Evolutionary conservation across 1,140 invertebrate genomes (phyloP).

Genomic region (Drosophila ananassae): DNA sequence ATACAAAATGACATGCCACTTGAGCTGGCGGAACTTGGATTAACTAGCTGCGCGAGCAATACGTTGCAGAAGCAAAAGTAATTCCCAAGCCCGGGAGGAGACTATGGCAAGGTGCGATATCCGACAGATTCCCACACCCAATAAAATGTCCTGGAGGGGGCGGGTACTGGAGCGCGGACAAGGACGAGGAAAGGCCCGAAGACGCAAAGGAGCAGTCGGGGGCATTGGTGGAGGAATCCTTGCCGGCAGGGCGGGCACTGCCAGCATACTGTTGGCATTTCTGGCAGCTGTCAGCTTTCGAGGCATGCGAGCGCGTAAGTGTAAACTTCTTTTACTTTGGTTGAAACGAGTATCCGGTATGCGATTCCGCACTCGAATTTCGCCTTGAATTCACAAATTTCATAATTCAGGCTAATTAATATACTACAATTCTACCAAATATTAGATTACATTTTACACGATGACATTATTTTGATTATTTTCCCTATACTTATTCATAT

Average conservation of each 20-base stretch:
- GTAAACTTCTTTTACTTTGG: slow-evolving; percentile 71
- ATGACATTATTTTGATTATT: too few species aligned
- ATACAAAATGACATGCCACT: slow-evolving; percentile 55
- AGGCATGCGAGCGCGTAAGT: slow-evolving; percentile 73
- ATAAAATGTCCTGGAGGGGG: slow-evolving; percentile 68
- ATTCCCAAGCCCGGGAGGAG: slow-evolving; percentile 42
- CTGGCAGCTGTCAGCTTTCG: slow-evolving; percentile 79
- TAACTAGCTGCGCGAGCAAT: slow-evolving; percentile 52
- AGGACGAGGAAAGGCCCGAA: slow-evolving; percentile 8
- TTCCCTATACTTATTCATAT: too few species aligned
- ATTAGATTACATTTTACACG: too few species aligned
- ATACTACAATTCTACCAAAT: not conserved
- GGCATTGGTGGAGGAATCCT: slow-evolving; percentile 12
- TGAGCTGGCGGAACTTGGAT: slow-evolving; percentile 62
- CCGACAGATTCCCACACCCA: slow-evolving; percentile 71
- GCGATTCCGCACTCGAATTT: slow-evolving; percentile 13
- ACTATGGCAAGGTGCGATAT: slow-evolving; percentile 59
- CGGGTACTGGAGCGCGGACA: slow-evolving; percentile 20
- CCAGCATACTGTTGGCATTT: slow-evolving; percentile 69
- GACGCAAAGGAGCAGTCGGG: not conserved
- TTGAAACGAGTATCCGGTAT: not conserved
- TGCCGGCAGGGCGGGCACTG: slow-evolving; percentile 41
- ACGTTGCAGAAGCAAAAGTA: slow-evolving; percentile 34
- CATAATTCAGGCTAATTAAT: not conserved
- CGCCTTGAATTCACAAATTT: slow-evolving; percentile 6